Evolutionary conservation across 1,140 invertebrate genomes (phyloP).

Genomic region (Choristoneura fumiferana): DNA sequence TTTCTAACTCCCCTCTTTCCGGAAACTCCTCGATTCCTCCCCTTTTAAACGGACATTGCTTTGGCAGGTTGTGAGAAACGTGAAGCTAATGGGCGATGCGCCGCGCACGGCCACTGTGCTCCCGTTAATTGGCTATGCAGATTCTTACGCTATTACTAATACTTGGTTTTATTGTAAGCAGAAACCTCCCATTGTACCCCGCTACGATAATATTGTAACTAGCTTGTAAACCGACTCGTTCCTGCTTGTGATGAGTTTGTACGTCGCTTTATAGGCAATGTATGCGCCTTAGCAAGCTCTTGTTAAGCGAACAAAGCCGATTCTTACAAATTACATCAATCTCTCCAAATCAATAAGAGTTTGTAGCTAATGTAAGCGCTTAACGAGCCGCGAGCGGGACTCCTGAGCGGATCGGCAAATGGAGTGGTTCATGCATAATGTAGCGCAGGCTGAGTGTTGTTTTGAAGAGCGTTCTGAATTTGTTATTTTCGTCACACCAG

Average conservation of each 20-base stretch:
- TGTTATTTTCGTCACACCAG: conserved; percentile 73
- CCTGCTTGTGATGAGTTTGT: not conserved
- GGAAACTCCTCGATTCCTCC: conserved; percentile 26
- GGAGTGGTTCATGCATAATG: conserved; percentile 78
- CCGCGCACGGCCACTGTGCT: not conserved
- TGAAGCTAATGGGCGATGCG: conserved; percentile 28
- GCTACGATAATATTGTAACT: too few species aligned
- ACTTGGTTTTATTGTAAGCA: not conserved
- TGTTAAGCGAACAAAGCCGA: conserved; percentile 14
- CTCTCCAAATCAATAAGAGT: conserved; percentile 72
- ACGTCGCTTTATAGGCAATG: not conserved
- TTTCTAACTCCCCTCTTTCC: conserved; percentile 54
- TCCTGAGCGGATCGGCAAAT: conserved; percentile 76
- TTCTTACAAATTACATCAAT: conserved; percentile 60
- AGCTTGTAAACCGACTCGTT: too few species aligned
- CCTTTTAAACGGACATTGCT: conserved; percentile 32
- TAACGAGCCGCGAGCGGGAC: conserved; percentile 73
- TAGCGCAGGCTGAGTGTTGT: conserved; percentile 72
- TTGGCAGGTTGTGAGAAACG: conserved; percentile 31
- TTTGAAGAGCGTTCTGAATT: conserved; percentile 76
- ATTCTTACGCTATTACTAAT: conserved; percentile 14
- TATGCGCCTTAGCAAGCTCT: not conserved
- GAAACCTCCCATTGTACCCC: not conserved
- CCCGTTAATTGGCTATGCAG: conserved; percentile 7
- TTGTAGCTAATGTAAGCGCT: conserved; percentile 76